These are phyloP conservation scores for Allenopithecus nigroviridis DNA, from an alignment of 2,797 vertebrate species.

Conservation along the genomic window DNA sequence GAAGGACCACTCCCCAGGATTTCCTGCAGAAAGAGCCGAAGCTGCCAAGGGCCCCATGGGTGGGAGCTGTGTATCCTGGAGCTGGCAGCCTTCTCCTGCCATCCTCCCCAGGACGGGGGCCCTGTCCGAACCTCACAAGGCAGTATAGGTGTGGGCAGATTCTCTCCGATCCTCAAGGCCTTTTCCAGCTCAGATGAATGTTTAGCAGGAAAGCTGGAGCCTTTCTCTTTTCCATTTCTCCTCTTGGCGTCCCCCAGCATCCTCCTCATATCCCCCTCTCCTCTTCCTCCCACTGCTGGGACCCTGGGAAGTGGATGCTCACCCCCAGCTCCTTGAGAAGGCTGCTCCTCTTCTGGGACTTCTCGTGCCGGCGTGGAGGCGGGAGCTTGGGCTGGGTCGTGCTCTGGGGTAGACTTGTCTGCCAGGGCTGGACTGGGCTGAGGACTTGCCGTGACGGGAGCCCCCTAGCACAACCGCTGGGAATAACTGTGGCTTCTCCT, in stretches of 20 bases:
- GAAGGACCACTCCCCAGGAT: too few relatives aligned
- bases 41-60: neutral
- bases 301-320: neutral
- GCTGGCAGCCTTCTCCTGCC: neutral
- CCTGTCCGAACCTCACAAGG: too few relatives aligned
- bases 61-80: neutral
- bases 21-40: neutral
- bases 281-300: rapidly evolving
- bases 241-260: too few relatives aligned
- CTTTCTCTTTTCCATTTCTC: neutral
- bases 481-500: rapidly evolving
- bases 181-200: neutral
- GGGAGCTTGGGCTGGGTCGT: neutral
- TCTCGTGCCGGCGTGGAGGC: neutral
- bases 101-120: neutral
- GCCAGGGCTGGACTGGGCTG: neutral
- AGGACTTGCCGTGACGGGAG: rapidly evolving
- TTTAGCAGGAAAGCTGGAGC: neutral
- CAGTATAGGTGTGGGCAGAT: neutral
- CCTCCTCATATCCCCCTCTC: rapidly evolving
- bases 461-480: rapidly evolving
- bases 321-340: conserved; percentile 42
- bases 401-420: rapidly evolving
- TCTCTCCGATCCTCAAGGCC: neutral
- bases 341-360: neutral